Base-by-base conservation (phyloP, 2,888 invertebrate genomes). In the Meandrusa payeni region DNA sequence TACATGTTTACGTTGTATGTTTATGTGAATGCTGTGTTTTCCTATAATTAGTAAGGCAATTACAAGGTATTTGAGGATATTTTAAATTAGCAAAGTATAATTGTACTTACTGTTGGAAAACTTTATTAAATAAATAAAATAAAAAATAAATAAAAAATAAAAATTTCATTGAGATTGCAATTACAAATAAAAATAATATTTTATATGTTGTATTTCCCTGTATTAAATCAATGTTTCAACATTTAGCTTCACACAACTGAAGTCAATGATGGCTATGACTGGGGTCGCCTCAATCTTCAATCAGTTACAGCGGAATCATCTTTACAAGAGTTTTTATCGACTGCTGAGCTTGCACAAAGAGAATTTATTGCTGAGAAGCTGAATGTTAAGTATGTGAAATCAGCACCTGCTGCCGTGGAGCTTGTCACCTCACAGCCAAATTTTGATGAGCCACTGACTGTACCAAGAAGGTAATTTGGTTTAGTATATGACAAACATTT, bases 271-370 rank as follows among this genome's bases (percentile, higher is more conserved):
- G 97, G 96, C 2, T 95, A 93, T 59, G 95, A 97, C 47, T 97
- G 96, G 96, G 95, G 94, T 22, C 90, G 96, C 4, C 83, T 97
- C 1, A 97, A 97, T 78, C 89, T 97, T 0, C 94, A 94, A 62
- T 98, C 98, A 0, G 95, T 98, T 0, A 98, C 98, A 0, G 98
- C 98, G 57, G 97, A 98, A 72, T 96, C 94, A n/a, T 95, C 97
- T 0, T 92, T 99, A 47, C 96, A 98, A 83, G 99, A 98, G 65
- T 99, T 99, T 72, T 86, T 99, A 2, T 94, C 96, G 0, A 98
- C 96, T 0, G 99, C 99, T 0, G 95, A 98, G 76, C 81, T 99
- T 44, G 98, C 98, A 0, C 96, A 96, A 23, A 95, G 95, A 0
- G 97, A 99, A 72, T 99, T 98, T 71, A 93, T 94, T 64, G 94